Evolutionary conservation across 2,113 vertebrate genomes (phyloP), one percentile per base, ranked within the genome.

Genomic region (Anolis sagrei): DNA sequence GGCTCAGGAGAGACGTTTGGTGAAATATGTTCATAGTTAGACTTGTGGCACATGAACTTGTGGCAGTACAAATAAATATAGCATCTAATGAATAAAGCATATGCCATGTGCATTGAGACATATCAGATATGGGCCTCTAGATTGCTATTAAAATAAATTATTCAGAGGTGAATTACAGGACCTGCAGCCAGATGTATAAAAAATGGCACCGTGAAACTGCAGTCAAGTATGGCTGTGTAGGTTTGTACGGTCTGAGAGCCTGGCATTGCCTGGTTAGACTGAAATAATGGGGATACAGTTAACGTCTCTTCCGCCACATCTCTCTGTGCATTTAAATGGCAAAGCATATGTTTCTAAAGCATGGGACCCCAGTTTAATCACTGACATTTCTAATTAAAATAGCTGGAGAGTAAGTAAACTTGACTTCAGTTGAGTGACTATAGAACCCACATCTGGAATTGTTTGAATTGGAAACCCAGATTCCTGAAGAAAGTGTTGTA

Each of bases 61-160:
- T 86, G 88, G 77, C 0, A n/a, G 51, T 72, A 76, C 73, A 87
- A 88, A 86, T 76, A 72, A 86, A 86, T 64, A 8, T 64, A 39
- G 48, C 68, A 25, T 76, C 76, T 89, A 76, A 85, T 85, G 80
- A 88, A 68, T 86, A 69, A 84, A 88, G 82, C 76, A 82, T 87
- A 87, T 87, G 72, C 54, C 76, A 66, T 51, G 69, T 70, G 39
- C 73, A 54, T 86, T 84, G 91, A 91, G 79, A 54, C 76, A 83
- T 70, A 83, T 70, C 61, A 90, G 66, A 74, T 92, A 85, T 82
- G 74, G 70, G 73, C 90, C 91, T 92, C 85, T 82, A 82, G 90
- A 70, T 89, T 90, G 54, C 88, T 73, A 64, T 78, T 82, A 89
- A 72, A 87, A 79, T 19, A 34, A 86, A 11, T 81, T 88, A 51